A percentile compares a stretch with the other conserved stretches of the same genome.
Conservation (phyloP, 2,113 vertebrate genomes). For the Vireo altiloquus region DNA sequence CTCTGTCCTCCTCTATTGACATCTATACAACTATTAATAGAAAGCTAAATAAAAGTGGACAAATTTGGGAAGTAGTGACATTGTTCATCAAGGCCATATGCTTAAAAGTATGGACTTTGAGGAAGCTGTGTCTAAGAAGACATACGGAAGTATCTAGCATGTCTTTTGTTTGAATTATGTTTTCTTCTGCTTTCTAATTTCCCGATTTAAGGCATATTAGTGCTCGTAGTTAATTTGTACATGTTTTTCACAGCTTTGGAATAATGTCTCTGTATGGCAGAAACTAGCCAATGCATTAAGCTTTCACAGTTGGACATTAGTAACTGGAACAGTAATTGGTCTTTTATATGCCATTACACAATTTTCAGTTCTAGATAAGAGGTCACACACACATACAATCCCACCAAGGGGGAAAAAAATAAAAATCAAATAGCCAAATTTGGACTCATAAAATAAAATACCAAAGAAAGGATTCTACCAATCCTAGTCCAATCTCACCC, state of each 20-base stretch:
- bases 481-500: background rate
- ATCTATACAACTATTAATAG: background rate
- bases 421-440: background rate
- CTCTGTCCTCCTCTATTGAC: background rate
- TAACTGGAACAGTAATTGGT: background rate
- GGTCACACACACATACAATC: background rate
- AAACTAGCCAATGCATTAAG: background rate
- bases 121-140: background rate
- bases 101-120: background rate
- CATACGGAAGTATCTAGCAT: background rate
- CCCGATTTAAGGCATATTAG: background rate
- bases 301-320: background rate
- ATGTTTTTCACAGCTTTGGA: background rate
- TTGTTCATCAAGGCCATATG: background rate
- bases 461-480: background rate
- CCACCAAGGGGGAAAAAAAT: fast-evolving
- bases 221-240: background rate
- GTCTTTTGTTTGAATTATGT: background rate
- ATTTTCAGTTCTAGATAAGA: background rate
- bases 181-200: background rate
- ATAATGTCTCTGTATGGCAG: background rate
- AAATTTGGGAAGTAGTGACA: background rate
- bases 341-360: background rate
- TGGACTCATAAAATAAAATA: background rate
- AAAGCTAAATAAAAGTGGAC: background rate